These are phyloP conservation scores for Caranx melampygus DNA, from an alignment of 2,113 vertebrate genomes.

Conservation along the genomic window DNA sequence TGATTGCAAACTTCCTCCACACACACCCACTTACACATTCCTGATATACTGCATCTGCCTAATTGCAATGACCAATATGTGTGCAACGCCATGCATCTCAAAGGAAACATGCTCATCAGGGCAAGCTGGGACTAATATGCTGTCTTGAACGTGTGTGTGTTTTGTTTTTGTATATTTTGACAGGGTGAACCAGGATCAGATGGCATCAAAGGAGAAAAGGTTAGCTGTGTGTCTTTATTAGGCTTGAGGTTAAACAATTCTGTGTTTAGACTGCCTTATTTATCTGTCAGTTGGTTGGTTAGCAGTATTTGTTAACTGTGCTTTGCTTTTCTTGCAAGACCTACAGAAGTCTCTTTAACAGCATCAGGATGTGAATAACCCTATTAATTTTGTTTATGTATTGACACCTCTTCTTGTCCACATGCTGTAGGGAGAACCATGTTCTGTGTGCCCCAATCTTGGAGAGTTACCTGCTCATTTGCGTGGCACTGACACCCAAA, in stretches of 20 bases:
- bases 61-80: constrained; percentile 30
- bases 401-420: constrained; percentile 1
- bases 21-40: not conserved
- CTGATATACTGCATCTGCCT: constrained; percentile 25
- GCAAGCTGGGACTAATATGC: constrained; percentile 24
- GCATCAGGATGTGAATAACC: not conserved
- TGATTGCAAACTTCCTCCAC: not conserved
- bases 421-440: constrained; percentile 78
- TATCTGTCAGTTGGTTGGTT: not conserved
- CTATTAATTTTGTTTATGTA: not conserved
- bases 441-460: constrained; percentile 75
- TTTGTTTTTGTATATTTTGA: constrained; percentile 52
- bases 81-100: constrained; percentile 8
- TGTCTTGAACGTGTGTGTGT: constrained; percentile 23
- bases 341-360: not conserved
- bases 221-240: constrained; percentile 58
- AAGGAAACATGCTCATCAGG: constrained; percentile 3
- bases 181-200: constrained; percentile 81
- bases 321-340: not conserved
- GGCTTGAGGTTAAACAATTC: constrained; percentile 9
- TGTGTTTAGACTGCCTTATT: not conserved
- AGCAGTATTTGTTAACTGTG: not conserved
- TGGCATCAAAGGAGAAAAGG: constrained; percentile 84
- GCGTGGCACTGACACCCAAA: constrained; percentile 18
- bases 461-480: constrained; percentile 61